Evolutionary conservation across 2,888 invertebrate species (phyloP), one percentile per base, ranked within the genome.

Genomic region (Caenorhabditis angaria): DNA sequence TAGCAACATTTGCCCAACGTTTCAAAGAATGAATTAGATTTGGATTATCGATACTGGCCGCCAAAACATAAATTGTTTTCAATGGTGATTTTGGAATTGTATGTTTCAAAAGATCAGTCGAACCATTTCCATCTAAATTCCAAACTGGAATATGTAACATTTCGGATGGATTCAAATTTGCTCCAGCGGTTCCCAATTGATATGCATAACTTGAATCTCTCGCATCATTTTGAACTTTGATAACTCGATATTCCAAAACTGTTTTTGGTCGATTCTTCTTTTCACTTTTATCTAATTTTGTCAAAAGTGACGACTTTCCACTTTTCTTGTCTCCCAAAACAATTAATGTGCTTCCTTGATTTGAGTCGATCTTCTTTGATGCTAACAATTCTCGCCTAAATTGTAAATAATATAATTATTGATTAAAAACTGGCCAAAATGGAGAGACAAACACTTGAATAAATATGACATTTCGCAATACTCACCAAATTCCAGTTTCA

Each of bases 131-230:
- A 57, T 83, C 84, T 48, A 86, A 61, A 25, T 79, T 65, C 83
- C 83, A 86, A 0, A 86, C 78, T 6, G 78, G 80, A 18, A 80
- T 66, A 50, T 67, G 65, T 14, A 80, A 59, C 35, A 73, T 66
- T 54, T 86, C 86, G 0, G 83, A 77, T 14, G 83, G 77, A 25
- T 84, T 85, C 50, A 85, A 71, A 24, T 77, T 78, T 0, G 76
- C 80, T 41, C 82, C 82, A 3, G 81, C 83, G 8, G 82, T 82
- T 51, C 82, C 84, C 41, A 87, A 73, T 68, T 84, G 84, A 67
- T 86, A 86, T 6, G 84, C 83, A 59, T 87, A 85, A 56, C 84
- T 82, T 41, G 78, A 77, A 50, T 85, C 85, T 14, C 81, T 70
- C 22, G 77, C 71, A 62, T 86, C 83, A 27, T 82, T 82, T 59